Conservation (phyloP, 2,888 invertebrate species). For the Tupiocoris notatus region DNA sequence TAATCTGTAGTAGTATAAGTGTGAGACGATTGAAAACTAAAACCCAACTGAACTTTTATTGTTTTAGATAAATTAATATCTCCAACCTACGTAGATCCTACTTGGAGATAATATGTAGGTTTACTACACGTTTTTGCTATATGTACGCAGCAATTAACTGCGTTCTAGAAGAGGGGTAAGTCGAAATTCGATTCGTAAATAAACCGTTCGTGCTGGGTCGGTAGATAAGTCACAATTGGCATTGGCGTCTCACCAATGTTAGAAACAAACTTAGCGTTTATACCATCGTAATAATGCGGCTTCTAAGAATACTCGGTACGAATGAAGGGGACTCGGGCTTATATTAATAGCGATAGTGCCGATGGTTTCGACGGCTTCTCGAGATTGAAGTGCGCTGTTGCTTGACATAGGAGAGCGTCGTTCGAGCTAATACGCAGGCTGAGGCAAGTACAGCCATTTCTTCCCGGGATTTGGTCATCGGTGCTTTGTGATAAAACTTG, state of each 20-base stretch:
- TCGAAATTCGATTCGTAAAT: no score
- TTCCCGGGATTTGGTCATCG: no score
- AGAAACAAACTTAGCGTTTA: background rate
- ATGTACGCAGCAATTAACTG: no score
- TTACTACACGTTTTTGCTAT: no score
- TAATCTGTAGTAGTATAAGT: no score
- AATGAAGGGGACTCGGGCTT: background rate
- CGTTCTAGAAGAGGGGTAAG: no score
- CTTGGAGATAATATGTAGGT: no score
- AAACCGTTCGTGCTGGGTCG: no score
- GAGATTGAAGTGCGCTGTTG: background rate
- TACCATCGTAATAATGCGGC: background rate
- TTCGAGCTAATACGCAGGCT: background rate
- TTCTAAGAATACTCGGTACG: background rate
- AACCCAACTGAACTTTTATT: no score
- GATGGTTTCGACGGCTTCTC: background rate
- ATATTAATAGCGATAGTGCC: background rate
- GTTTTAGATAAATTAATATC: no score
- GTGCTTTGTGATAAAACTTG: slow-evolving; percentile 2
- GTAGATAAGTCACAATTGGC: background rate
- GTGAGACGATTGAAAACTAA: no score
- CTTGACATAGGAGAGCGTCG: background rate
- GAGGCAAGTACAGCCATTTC: background rate
- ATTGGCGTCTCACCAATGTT: background rate
- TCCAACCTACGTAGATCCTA: no score